A percentile compares a stretch with the other conserved stretches of the same genome.
These are phyloP conservation scores for Poeciliopsis paucimaculata DNA, from an alignment of 2,797 vertebrate genomes.

Conservation along the genomic window DNA sequence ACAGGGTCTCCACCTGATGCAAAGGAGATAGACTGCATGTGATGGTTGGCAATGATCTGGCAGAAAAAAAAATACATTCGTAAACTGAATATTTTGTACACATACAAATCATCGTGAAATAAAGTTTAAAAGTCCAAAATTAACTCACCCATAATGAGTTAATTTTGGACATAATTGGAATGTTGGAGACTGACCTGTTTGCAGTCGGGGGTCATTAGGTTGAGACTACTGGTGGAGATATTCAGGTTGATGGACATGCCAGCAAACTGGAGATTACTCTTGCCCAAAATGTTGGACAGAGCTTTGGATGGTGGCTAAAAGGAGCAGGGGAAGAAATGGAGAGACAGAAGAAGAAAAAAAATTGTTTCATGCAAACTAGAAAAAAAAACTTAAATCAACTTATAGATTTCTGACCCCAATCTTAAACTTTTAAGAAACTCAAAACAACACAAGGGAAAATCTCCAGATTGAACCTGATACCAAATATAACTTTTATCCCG, in stretches of 20 bases:
- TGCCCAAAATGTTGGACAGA: slow-evolving; percentile 93
- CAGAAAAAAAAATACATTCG: not conserved
- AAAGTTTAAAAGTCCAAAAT: not conserved
- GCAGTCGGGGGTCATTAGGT: slow-evolving; percentile 94
- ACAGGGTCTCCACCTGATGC: slow-evolving; percentile 98
- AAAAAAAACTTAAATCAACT: not conserved
- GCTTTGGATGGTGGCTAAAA: slow-evolving; percentile 92
- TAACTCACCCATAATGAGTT: too few species aligned
- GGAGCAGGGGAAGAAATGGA: slow-evolving; percentile 16
- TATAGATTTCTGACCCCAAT: not conserved
- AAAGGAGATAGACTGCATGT: slow-evolving; percentile 99
- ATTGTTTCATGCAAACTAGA: not conserved
- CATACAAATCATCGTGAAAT: not conserved
- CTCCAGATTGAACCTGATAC: not conserved
- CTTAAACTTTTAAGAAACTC: not conserved
- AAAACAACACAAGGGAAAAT: not conserved
- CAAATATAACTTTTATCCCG: not conserved
- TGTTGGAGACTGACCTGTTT: slow-evolving; percentile 87
- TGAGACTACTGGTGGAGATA: slow-evolving; percentile 97
- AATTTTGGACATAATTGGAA: not conserved
- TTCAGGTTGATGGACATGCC: slow-evolving; percentile 97
- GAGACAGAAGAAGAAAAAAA: slow-evolving; percentile 6
- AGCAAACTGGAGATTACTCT: slow-evolving; percentile 98
- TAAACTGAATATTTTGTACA: not conserved
- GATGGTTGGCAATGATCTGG: slow-evolving; percentile 99